Conservation (phyloP, 2,888 invertebrate species). For the Aporophyla lueneburgensis region DNA sequence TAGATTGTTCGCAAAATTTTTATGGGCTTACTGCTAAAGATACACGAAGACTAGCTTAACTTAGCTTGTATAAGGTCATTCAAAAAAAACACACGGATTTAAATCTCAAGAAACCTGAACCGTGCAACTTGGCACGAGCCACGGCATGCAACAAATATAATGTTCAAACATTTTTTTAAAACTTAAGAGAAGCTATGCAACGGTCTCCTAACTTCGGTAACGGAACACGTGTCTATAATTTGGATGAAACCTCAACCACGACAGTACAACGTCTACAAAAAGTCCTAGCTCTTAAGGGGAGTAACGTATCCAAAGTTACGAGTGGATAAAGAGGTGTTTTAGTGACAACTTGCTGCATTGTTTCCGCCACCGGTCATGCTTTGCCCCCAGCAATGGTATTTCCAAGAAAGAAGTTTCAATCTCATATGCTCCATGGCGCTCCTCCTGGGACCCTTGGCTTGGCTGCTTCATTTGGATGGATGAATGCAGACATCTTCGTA, state of each 20-base stretch:
- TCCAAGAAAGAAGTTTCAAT: too few relatives aligned
- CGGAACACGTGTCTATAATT: neutral
- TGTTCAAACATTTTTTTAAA: neutral
- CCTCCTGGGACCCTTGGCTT: neutral
- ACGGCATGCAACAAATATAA: neutral
- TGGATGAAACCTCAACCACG: conserved; percentile 1
- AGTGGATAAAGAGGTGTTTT: neutral
- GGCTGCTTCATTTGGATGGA: neutral
- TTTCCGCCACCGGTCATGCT: neutral
- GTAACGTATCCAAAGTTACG: neutral
- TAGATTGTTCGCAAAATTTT: too few relatives aligned
- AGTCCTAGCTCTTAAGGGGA: neutral
- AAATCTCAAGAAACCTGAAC: too few relatives aligned
- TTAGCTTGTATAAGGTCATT: too few relatives aligned
- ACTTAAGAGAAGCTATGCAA: neutral
- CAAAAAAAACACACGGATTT: too few relatives aligned
- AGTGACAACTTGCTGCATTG: neutral
- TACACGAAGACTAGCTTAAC: too few relatives aligned
- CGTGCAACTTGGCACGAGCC: too few relatives aligned
- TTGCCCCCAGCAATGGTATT: conserved; percentile 1
- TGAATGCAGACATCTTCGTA: conserved; percentile 8
- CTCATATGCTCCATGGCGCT: too few relatives aligned
- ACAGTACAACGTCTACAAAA: neutral
- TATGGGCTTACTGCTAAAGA: too few relatives aligned
- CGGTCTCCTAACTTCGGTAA: neutral